Evolutionary conservation across 1,140 invertebrate species (phyloP).

Genomic region (Drosophila elegans): DNA sequence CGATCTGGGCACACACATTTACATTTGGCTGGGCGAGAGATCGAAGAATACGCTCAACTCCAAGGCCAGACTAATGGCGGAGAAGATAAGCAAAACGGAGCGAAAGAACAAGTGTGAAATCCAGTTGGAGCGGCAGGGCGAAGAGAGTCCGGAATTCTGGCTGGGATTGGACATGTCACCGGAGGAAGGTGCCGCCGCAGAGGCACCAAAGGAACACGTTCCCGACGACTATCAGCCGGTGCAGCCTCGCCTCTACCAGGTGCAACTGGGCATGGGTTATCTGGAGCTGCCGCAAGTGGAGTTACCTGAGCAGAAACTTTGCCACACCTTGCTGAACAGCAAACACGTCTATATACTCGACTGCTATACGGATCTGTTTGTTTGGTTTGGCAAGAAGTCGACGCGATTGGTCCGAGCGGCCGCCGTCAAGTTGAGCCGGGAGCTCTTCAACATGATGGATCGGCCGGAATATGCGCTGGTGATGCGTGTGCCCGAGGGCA

Average conservation of each 20-base stretch:
- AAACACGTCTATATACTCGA: conserved; percentile 99
- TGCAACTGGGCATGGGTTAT: conserved; percentile 98
- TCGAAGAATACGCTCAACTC: conserved; percentile 98
- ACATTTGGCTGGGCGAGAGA: conserved; percentile 96
- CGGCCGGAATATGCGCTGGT: conserved; percentile 95
- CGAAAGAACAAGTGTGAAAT: conserved; percentile 98
- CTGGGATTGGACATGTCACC: conserved; percentile 87
- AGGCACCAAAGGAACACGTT: conserved; percentile 89
- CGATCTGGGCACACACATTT: conserved; percentile 94
- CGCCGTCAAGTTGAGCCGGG: conserved; percentile 97
- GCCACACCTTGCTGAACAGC: conserved; percentile 92
- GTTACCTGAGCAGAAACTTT: conserved; percentile 90
- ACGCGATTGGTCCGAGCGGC: conserved; percentile 97
- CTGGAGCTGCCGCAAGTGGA: conserved; percentile 98
- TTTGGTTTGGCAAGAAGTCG: conserved; percentile 99
- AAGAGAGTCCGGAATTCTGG: conserved; percentile 95
- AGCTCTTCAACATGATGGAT: conserved; percentile 96
- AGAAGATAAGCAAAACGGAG: conserved; percentile 99
- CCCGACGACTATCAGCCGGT: conserved; percentile 91
- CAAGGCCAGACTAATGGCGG: conserved; percentile 97
- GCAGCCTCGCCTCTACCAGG: conserved; percentile 95
- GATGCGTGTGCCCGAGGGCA: conserved; percentile 94
- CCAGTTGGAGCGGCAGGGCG: conserved; percentile 91
- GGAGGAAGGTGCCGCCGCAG: conserved; percentile 67
- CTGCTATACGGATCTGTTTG: conserved; percentile 98